A percentile compares a stretch with the other conserved stretches of the same genome.
Evolutionary conservation across 2,113 vertebrate genomes (phyloP).

Genomic region (Pseudopipra pipra): DNA sequence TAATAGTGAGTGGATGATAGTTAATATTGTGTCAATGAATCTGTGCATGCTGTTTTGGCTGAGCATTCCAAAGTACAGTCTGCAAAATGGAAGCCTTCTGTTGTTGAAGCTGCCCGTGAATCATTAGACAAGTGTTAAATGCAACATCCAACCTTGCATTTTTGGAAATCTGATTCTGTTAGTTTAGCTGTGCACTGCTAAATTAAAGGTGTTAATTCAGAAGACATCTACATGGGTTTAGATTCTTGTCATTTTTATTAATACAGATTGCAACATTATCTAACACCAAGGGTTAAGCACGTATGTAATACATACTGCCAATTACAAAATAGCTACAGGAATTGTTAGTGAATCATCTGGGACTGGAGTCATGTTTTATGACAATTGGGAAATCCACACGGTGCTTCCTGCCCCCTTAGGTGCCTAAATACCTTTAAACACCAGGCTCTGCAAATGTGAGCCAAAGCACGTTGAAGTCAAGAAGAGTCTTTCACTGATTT

Average conservation of each 20-base stretch:
- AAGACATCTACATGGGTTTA: background rate
- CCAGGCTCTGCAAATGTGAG: background rate
- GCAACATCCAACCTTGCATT: background rate
- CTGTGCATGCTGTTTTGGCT: background rate
- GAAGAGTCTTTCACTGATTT: background rate
- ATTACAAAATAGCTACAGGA: background rate
- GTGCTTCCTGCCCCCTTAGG: background rate
- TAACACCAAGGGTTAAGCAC: background rate
- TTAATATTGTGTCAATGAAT: conserved; percentile 3
- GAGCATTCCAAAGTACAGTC: background rate
- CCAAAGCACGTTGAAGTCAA: background rate
- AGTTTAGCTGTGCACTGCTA: background rate
- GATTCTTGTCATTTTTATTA: background rate
- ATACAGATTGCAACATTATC: background rate
- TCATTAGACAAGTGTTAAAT: background rate
- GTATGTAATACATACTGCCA: background rate
- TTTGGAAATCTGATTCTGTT: background rate
- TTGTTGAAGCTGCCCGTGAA: background rate
- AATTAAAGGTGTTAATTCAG: background rate
- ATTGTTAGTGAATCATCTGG: background rate
- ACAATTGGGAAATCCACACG: background rate
- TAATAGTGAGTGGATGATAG: background rate
- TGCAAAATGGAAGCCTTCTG: background rate
- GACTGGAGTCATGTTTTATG: background rate
- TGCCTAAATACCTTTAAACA: background rate